Conservation (phyloP, 2,797 vertebrate genomes). For the Crocodylus rhombifer region DNA sequence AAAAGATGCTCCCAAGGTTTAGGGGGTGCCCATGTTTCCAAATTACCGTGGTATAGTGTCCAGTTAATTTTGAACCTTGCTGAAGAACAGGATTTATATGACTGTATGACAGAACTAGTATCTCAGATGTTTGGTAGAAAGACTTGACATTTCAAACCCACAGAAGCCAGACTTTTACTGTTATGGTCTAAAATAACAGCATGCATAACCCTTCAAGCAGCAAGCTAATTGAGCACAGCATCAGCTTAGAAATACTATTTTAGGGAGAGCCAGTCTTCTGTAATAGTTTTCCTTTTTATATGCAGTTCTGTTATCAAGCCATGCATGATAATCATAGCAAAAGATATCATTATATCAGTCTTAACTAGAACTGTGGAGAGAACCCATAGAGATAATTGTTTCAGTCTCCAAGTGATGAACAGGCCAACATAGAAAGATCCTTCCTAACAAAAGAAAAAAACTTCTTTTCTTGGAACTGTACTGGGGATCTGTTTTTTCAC, state of each 20-base stretch:
- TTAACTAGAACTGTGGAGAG: background rate
- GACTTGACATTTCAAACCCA: background rate
- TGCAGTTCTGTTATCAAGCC: background rate
- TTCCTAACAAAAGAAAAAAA: background rate
- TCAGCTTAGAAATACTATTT: background rate
- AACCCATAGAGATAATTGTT: background rate
- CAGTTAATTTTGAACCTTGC: slow-evolving; percentile 15
- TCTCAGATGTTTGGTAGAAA: slow-evolving; percentile 14
- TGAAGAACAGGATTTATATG: slow-evolving; percentile 1
- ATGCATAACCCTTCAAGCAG: slow-evolving; percentile 10
- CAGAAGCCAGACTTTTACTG: background rate
- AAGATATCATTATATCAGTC: background rate
- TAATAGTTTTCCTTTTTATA: background rate
- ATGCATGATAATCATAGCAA: background rate
- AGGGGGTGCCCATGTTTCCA: background rate
- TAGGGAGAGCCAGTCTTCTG: background rate
- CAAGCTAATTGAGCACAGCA: background rate
- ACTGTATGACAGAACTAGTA: background rate
- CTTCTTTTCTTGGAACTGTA: background rate
- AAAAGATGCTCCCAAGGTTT: background rate
- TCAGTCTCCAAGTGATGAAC: background rate
- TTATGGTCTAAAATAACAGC: slow-evolving; percentile 24
- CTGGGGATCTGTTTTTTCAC: background rate
- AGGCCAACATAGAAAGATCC: background rate
- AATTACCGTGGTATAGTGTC: background rate